These are phyloP conservation scores for Pristionchus exspectatus DNA, from an alignment of 2,888 invertebrate species.

Conservation along the genomic window DNA sequence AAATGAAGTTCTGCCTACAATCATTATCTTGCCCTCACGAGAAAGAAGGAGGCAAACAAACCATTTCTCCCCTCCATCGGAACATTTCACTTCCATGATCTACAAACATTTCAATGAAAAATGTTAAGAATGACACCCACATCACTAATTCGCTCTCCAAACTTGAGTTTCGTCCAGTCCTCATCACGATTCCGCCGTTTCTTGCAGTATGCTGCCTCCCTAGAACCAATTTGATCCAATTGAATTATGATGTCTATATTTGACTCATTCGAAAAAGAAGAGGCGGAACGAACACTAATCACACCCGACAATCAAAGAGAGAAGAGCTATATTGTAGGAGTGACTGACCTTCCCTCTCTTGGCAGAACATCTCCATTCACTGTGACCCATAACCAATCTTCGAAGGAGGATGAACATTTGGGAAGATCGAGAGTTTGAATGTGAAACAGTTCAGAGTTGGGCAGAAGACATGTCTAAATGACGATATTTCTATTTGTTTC, in stretches of 20 bases:
- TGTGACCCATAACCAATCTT: conserved; percentile 34
- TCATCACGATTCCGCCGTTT: background rate
- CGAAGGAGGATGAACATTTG: background rate
- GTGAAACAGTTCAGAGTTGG: background rate
- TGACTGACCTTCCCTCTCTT: conserved; percentile 31
- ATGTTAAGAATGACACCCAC: background rate
- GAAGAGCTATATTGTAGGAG: background rate
- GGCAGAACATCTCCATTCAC: conserved; percentile 38
- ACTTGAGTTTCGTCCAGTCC: background rate
- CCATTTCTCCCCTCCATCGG: background rate
- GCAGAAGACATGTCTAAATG: conserved; percentile 5
- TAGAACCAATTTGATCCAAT: background rate
- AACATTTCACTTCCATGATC: conserved; percentile 3
- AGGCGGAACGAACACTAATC: background rate
- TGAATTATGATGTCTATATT: background rate
- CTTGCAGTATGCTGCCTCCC: conserved; percentile 27
- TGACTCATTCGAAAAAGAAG: background rate
- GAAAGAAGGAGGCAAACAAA: background rate
- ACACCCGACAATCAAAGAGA: background rate
- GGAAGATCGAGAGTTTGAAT: background rate
- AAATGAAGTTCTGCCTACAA: conserved; percentile 43
- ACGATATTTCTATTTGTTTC: background rate
- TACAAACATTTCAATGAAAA: background rate
- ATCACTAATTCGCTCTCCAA: conserved; percentile 12
- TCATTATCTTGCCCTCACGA: background rate